Base-by-base conservation (phyloP, 2,113 vertebrate species). In the Gymnobelideus leadbeateri region DNA sequence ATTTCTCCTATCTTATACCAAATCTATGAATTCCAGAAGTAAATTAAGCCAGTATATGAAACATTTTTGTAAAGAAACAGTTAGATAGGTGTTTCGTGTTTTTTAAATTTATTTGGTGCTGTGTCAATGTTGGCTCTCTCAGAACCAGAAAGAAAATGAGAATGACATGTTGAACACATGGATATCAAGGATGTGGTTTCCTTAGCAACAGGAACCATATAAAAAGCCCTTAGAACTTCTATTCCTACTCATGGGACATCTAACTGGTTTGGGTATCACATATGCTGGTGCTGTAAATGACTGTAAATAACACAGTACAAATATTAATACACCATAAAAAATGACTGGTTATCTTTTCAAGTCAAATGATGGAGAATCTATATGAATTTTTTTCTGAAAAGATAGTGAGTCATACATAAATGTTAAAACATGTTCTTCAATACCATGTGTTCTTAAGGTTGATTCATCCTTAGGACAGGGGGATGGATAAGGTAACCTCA, bases 101-200 rank as follows among this genome's bases (percentile, higher is more conserved):
- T 97, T 96, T 93, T 51, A 92, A 95, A 16, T 97, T 95, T 98
- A 95, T 97, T 97, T 97, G 89, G 95, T 96, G 96, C 94, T 90
- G 94, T 91, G 96, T 97, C 96, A 97, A 92, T 90, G 90, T 96
- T 98, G 97, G 89, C 95, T 98, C 95, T 97, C 97, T 97, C 97
- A 97, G 95, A 98, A 97, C 91, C 96, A 96, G 97, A 98, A 95
- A 97, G 96, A 98, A 98, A 98, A 98, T 96, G 97, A 99, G 98
- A 98, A 98, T 98, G 98, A 98, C 98, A 98, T 96, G 98, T 97
- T 94, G 95, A 98, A 98, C 98, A 98, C 98, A 97, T 98, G 98
- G 98, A 98, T 98, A 98, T 99, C 98, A 99, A 98, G 98, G 96
- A 97, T 98, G 97, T 98, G 97, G 98, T 99, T 99, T 98, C 98